A percentile compares a stretch with the other conserved stretches of the same genome.
These are phyloP conservation scores for Lasioglossum lativentre DNA, from an alignment of 2,888 invertebrate species.

Conservation along the genomic window DNA sequence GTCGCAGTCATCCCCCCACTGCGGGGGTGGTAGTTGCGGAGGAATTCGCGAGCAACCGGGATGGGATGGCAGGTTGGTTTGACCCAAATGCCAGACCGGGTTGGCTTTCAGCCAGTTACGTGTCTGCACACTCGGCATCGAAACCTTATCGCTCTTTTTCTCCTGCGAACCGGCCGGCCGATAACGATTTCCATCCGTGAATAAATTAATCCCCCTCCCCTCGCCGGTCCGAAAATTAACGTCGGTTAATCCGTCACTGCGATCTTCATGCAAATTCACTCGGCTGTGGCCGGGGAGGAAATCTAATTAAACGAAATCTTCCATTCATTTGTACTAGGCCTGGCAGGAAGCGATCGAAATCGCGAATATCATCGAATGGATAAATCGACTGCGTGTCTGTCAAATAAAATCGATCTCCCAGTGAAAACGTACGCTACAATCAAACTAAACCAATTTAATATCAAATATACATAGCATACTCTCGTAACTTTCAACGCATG, in stretches of 20 bases:
- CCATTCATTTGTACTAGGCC: background rate
- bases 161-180: background rate
- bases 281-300: background rate
- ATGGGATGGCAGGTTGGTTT: constrained; percentile 58
- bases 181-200: constrained; percentile 9
- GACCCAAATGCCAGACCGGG: constrained; percentile 78
- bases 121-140: constrained; percentile 67
- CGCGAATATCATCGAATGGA: background rate
- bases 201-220: background rate
- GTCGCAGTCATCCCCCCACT: background rate
- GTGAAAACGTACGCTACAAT: background rate
- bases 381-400: background rate
- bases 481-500: background rate
- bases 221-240: background rate
- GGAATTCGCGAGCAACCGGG: constrained; percentile 31
- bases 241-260: background rate
- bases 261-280: constrained; percentile 5
- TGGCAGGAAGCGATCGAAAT: background rate
- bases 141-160: constrained; percentile 12
- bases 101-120: constrained; percentile 80
- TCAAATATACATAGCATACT: background rate
- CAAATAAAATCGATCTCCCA: background rate
- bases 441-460: background rate
- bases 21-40: background rate
- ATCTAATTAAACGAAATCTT: constrained; percentile 3